phyloP scores from a whole-genome alignment of 2,888 invertebrate species.

The Ctena decussata region DNA sequence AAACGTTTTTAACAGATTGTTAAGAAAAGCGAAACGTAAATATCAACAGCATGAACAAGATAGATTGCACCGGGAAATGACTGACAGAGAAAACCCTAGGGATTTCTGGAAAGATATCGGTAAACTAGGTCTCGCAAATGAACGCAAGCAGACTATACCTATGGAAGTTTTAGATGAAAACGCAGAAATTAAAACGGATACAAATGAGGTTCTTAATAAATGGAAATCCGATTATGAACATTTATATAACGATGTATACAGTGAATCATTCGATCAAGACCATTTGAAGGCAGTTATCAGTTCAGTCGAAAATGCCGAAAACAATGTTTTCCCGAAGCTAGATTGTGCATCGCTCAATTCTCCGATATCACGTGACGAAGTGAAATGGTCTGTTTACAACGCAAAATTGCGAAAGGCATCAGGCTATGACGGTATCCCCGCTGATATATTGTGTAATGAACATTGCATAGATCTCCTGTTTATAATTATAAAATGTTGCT shows the following conservation, averaged over 20 bases:
- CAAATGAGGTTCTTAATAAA: neutral
- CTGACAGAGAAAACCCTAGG: neutral
- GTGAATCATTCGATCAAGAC: neutral
- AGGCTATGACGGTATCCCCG: neutral
- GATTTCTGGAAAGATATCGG: neutral
- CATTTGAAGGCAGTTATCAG: neutral
- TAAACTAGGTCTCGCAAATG: neutral
- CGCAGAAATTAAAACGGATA: neutral
- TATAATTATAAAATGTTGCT: neutral
- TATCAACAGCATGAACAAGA: neutral
- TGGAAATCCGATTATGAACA: constrained; percentile 3
- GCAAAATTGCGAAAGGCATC: constrained; percentile 13
- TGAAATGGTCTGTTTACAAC: neutral
- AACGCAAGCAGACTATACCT: neutral
- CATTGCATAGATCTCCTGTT: neutral
- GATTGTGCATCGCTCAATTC: neutral
- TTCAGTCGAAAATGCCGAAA: neutral
- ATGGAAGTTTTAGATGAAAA: neutral
- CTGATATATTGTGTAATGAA: too few species aligned
- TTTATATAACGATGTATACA: neutral
- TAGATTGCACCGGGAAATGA: neutral
- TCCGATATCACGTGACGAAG: constrained; percentile 16
- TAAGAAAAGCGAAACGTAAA: neutral
- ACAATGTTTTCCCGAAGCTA: neutral
- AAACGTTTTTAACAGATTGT: neutral